Base-by-base conservation (phyloP, 2,113 vertebrate genomes). In the Echinops telfairi region DNA sequence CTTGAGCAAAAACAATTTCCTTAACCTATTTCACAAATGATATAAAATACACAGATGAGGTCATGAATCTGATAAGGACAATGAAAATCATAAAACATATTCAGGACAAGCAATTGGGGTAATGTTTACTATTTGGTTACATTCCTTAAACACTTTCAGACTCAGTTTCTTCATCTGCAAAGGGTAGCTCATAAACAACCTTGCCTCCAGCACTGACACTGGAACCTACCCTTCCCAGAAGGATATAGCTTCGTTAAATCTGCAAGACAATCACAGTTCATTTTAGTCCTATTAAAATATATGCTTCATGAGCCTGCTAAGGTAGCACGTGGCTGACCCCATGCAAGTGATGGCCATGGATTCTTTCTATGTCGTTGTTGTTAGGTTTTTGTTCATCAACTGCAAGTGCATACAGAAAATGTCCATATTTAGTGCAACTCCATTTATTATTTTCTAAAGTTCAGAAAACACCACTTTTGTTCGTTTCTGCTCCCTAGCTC, bases 271-370 rank as follows among this genome's bases (percentile, higher is more conserved):
- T 92, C 82, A 86, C 12, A 75, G 70, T 68, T 20, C 70, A 73
- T 66, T 95, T 92, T 87, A 60, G 29, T 14, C 8, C 82, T 83
- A 58, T 86, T 60, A 77, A 82, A 77, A 2, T 14, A 71, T 47
- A 29, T 43, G 29, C 40, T 90, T 73, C 10, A 40, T 38, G 33
- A 17, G 5, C n/a, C 31, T 80, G 22, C 20, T 79, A 86, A 84
- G 66, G 40, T 10, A 68, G 20, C 5, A 75, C 53, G 78, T 86
- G 73, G 31, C 88, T 38, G 58, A 36, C 27, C n/a, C 9, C 2
- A n/a, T 71, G 91, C 68, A 73, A 89, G 36, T 60, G 66, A 62
- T 3, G 92, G 31, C n/a, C 4, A 64, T 75, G 89, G 64, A 71
- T 86, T 73, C 2, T 76, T 20, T 79, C 57, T 73, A 22, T 11